Conservation (phyloP, 2,888 invertebrate species). For the Amblyteles armatorius region DNA sequence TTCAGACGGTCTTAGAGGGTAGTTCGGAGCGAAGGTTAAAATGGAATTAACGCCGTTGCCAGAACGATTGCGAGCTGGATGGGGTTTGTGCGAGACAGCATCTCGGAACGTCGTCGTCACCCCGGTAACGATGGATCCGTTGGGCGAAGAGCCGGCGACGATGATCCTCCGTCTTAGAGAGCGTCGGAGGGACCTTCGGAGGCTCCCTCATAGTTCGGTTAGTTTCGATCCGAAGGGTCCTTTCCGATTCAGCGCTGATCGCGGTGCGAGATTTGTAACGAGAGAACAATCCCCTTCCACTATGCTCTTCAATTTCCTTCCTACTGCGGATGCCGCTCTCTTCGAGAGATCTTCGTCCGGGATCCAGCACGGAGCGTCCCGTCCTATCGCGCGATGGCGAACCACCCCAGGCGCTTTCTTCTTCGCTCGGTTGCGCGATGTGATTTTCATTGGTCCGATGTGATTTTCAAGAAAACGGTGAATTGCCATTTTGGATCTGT, state of each 20-base stretch:
- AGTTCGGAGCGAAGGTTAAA: conserved; percentile 75
- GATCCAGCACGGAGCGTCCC: background rate
- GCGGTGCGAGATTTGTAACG: conserved; percentile 25
- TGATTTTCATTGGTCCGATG: conserved; percentile 74
- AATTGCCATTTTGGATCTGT: too few relatives aligned
- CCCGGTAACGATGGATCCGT: conserved; percentile 50
- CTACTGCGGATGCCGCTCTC: conserved; percentile 20
- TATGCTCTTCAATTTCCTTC: background rate
- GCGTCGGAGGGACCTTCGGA: conserved; percentile 28
- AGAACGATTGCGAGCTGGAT: background rate
- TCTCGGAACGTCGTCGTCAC: conserved; percentile 35
- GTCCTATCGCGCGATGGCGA: background rate
- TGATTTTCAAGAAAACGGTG: conserved; percentile 67
- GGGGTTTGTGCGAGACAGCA: conserved; percentile 27
- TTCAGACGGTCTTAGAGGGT: conserved; percentile 82
- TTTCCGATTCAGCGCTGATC: conserved; percentile 32
- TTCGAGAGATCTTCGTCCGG: conserved; percentile 4
- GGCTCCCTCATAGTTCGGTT: conserved; percentile 34
- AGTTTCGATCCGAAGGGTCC: conserved; percentile 51
- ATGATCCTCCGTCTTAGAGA: conserved; percentile 45
- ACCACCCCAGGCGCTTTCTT: conserved; percentile 6
- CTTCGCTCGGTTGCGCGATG: conserved; percentile 22
- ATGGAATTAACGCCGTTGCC: conserved; percentile 65
- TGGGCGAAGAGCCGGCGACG: conserved; percentile 50
- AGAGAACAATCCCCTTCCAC: background rate